Evolutionary conservation across 2,113 vertebrate genomes (phyloP).

Genomic region (Hemiscyllium ocellatum): DNA sequence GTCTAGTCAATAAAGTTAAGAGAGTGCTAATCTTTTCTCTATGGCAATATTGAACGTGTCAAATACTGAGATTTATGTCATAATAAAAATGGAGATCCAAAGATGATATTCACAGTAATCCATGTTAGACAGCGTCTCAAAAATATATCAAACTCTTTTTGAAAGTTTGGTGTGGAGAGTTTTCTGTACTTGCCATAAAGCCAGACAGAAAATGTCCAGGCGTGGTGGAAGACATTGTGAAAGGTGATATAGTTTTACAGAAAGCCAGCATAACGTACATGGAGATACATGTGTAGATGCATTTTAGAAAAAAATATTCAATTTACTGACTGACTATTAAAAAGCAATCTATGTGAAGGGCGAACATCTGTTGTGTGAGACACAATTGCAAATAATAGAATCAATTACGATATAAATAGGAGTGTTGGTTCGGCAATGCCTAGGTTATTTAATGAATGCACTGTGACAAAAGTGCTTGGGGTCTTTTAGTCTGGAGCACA

Average conservation of each 20-base stretch:
- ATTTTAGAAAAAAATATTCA: background rate
- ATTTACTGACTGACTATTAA: background rate
- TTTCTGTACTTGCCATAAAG: background rate
- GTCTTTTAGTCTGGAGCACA: background rate
- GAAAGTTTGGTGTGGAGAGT: no score
- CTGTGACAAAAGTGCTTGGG: background rate
- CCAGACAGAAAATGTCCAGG: background rate
- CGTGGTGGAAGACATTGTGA: background rate
- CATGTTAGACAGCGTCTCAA: background rate
- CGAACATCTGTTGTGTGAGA: background rate
- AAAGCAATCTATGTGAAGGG: background rate
- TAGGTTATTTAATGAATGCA: background rate
- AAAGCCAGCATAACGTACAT: background rate
- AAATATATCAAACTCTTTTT: background rate
- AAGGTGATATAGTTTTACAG: background rate
- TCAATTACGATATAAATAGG: background rate
- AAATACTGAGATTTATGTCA: background rate
- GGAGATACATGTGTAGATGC: background rate
- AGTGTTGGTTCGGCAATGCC: background rate
- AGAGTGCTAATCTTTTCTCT: background rate
- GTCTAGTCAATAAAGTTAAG: background rate
- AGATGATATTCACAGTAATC: background rate
- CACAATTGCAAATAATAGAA: background rate
- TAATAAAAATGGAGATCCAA: background rate
- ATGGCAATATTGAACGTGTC: background rate